Evolutionary conservation across 2,888 invertebrate species (phyloP).

Genomic region (Dicranocentrus wangi): DNA sequence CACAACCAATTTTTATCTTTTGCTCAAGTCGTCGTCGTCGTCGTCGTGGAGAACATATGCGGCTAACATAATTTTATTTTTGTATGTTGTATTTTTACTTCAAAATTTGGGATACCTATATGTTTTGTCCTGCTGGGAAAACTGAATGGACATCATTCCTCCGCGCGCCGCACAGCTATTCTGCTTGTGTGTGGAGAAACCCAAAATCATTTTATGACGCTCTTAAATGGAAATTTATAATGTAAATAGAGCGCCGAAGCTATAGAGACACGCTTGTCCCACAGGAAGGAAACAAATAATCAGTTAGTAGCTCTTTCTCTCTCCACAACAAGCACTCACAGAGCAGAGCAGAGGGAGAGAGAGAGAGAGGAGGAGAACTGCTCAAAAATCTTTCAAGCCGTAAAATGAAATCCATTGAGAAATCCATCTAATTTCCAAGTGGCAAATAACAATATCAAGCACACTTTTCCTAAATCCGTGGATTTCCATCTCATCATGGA

Average conservation of each 20-base stretch:
- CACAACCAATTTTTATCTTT: constrained; percentile 5
- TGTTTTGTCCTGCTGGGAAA: no score
- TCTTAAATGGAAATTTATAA: constrained; percentile 49
- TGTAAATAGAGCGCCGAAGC: not conserved
- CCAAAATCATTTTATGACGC: no score
- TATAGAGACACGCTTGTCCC: constrained; percentile 2
- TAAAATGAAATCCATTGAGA: constrained; percentile 44
- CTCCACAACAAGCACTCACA: not conserved
- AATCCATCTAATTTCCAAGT: constrained; percentile 56
- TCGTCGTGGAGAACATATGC: constrained; percentile 6
- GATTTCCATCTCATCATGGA: constrained; percentile 34
- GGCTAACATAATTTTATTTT: constrained; percentile 3
- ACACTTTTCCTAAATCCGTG: constrained; percentile 27
- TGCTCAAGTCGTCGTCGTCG: no score
- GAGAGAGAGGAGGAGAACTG: not conserved
- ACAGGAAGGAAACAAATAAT: no score
- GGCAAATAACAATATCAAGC: constrained; percentile 47
- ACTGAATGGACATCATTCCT: no score
- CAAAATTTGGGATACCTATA: no score
- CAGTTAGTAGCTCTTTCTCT: no score
- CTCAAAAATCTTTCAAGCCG: constrained; percentile 19
- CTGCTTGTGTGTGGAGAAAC: no score
- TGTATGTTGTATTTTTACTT: no score
- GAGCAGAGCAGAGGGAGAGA: not conserved
- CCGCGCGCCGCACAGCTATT: no score